Percentiles rank a stretch among this genome's conserved stretches.
These are phyloP conservation scores for Morelia viridis DNA, from an alignment of 2,797 vertebrate genomes.

Conservation along the genomic window DNA sequence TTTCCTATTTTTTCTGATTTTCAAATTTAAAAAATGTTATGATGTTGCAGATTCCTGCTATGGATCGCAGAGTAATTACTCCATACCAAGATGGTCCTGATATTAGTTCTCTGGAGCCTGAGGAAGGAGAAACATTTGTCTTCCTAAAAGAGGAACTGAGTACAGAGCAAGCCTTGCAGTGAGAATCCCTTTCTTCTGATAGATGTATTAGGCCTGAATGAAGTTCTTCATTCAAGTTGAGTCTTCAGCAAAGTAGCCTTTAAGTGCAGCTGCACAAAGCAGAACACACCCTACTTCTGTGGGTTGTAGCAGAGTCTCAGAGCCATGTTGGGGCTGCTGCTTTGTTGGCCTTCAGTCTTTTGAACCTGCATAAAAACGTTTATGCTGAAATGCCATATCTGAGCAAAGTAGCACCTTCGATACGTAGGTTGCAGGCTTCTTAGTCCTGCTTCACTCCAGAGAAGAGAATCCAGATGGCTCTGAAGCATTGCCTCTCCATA, in stretches of 20 bases:
- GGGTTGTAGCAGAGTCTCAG: background rate
- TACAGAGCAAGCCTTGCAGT: slow-evolving; percentile 83
- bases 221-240: background rate
- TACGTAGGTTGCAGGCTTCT: background rate
- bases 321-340: background rate
- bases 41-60: slow-evolving; percentile 87
- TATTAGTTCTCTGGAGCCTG: slow-evolving; percentile 84
- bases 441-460: background rate
- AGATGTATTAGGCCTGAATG: background rate
- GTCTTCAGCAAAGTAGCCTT: background rate
- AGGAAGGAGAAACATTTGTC: slow-evolving; percentile 78
- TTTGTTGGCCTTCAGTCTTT: background rate
- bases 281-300: background rate
- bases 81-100: slow-evolving; percentile 90
- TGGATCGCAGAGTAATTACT: slow-evolving; percentile 91
- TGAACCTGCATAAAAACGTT: background rate
- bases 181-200: slow-evolving; percentile 44
- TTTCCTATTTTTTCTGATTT: background rate
- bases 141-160: slow-evolving; percentile 79
- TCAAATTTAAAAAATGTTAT: slow-evolving; percentile 24
- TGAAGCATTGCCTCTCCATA: background rate
- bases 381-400: background rate
- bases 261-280: background rate
- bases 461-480: background rate
- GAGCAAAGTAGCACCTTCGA: background rate